Base-by-base conservation (phyloP, 1,140 invertebrate species). In the Muscidifurax raptorellus region DNA sequence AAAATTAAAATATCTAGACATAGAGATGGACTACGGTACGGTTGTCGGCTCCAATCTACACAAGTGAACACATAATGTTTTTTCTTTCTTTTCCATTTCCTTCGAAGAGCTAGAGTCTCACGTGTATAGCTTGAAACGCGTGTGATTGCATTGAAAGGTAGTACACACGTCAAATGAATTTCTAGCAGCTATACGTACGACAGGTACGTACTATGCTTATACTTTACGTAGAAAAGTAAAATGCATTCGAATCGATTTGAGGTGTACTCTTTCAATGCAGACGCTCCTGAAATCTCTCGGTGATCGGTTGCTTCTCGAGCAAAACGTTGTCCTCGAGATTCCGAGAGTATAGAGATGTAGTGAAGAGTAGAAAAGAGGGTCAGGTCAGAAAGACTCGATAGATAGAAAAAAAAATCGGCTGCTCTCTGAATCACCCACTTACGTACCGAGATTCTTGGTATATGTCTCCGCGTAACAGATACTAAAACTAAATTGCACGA, bases 241-340 rank as follows among this genome's bases (percentile, higher is more conserved):
- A 81, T 81, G 80, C 80, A 81, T 7, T 81, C 28, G 15, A 82
- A 75, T 75, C 71, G 52, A 82, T 82, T 82, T 75, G 18, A 27
- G 6, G 52, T 75, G 71, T 75, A 82, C 80, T 64, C 74, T 82
- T 82, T 82, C 80, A 75, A 82, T 82, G 80, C 69, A 75, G 6
- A 27, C 52, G 32, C 71, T 40, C 6, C 18, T 7, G 3, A 18
- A 10, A 30, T 52, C 69, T 74, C 28, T 36, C 22, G 18, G 59
- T 27, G 52, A 67, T 36, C 3, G 6, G 44, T 47, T 66, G 47
- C 27, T 25, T 78, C 32, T 66, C 30, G 25, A 69, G 25, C 30
- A 79, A 79, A 44, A 32, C 32, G 64, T 69, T 67, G n/a, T 66
- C 66, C 30, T 25, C 67, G 2, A 81, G 25, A 71, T 25, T 47